These are phyloP conservation scores for Coenonympha arcania DNA, from an alignment of 2,888 invertebrate genomes.

Conservation along the genomic window DNA sequence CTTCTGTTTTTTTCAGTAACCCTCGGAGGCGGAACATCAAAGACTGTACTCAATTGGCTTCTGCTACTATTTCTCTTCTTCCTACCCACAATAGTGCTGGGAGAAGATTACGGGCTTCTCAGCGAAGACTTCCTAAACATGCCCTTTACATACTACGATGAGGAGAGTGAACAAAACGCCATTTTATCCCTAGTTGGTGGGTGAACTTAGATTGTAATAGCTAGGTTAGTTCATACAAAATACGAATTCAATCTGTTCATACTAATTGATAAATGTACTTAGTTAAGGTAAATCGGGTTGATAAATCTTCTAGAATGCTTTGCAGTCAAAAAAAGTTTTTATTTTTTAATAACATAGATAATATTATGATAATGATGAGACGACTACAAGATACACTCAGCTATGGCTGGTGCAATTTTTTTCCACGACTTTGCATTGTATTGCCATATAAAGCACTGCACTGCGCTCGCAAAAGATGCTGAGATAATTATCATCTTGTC, in stretches of 20 bases:
- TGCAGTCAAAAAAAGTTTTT: no score
- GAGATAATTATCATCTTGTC: no score
- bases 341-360: no score
- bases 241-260: constrained; percentile 8
- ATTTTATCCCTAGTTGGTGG: constrained; percentile 42
- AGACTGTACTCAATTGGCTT: constrained; percentile 48
- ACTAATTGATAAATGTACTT: not conserved
- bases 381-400: no score
- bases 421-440: no score
- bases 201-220: constrained; percentile 28
- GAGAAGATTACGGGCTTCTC: constrained; percentile 38
- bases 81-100: constrained; percentile 46
- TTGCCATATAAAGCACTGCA: no score
- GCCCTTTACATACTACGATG: constrained; percentile 32
- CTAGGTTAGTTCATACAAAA: constrained; percentile 3
- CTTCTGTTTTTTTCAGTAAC: constrained; percentile 70
- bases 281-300: constrained; percentile 1
- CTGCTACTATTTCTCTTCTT: constrained; percentile 49
- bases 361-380: no score
- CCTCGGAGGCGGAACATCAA: constrained; percentile 45
- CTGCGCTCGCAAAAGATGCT: no score
- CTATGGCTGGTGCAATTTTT: no score
- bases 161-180: constrained; percentile 28
- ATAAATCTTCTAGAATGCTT: not conserved
- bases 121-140: constrained; percentile 34